phyloP scores from a whole-genome alignment of 37 sponge, comb jelly and placozoan genomes.

The Lycopodina hypogea region DNA sequence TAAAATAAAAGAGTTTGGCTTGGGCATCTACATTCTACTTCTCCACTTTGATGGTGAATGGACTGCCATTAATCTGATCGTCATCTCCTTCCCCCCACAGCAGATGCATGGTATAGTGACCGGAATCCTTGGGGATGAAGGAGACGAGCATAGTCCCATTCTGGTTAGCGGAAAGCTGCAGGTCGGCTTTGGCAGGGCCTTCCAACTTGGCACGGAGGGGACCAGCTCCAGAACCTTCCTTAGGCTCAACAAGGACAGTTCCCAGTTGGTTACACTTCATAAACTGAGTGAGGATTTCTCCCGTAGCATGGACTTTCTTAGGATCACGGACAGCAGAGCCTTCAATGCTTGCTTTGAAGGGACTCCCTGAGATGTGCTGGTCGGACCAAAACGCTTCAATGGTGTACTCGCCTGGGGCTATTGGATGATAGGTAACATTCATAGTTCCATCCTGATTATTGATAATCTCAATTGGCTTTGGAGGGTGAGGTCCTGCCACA shows the following conservation, averaged over 20 bases:
- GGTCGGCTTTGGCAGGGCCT: slow-evolving; percentile 73
- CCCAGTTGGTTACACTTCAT: slow-evolving; percentile 59
- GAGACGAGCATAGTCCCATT: slow-evolving; percentile 74
- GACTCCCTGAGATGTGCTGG: slow-evolving; percentile 68
- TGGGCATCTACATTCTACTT: neutral
- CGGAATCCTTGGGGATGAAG: slow-evolving; percentile 60
- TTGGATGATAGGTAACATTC: slow-evolving; percentile 71
- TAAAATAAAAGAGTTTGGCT: neutral
- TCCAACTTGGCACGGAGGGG: slow-evolving; percentile 82
- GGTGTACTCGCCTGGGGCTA: slow-evolving; percentile 81
- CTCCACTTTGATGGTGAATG: slow-evolving; percentile 70
- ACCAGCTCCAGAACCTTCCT: slow-evolving; percentile 73
- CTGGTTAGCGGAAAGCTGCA: slow-evolving; percentile 45
- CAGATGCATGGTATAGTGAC: slow-evolving; percentile 70
- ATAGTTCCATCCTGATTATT: slow-evolving; percentile 71
- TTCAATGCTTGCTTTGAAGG: slow-evolving; percentile 59
- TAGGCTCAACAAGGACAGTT: slow-evolving; percentile 37
- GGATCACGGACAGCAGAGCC: slow-evolving; percentile 72
- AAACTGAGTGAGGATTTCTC: slow-evolving; percentile 40
- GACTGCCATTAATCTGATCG: slow-evolving; percentile 72
- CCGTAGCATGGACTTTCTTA: slow-evolving; percentile 50
- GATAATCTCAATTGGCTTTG: slow-evolving; percentile 76
- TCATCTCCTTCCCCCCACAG: slow-evolving; percentile 80
- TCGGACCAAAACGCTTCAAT: slow-evolving; percentile 66
- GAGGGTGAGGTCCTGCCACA: slow-evolving; percentile 75